A percentile compares a stretch with the other conserved stretches of the same genome.
Evolutionary conservation across 2,113 vertebrate genomes (phyloP).

Genomic region (Coracopsis vasa): DNA sequence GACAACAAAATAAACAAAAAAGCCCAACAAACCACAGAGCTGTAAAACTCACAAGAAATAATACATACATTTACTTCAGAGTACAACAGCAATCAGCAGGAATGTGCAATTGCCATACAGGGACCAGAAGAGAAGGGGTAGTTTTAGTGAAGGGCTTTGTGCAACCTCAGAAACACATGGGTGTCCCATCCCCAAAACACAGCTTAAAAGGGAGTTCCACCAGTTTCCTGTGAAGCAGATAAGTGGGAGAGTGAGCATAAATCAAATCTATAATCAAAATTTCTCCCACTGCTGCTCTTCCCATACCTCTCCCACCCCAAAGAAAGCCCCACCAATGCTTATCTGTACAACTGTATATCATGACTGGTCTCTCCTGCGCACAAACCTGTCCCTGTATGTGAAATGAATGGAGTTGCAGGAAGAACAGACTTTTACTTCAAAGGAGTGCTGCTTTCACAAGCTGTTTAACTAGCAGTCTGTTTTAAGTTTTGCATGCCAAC

Average conservation of each 20-base stretch:
- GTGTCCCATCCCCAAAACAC: background rate
- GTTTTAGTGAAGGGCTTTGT: background rate
- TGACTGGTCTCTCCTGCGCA: accelerated
- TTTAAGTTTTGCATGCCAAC: background rate
- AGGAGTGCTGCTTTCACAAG: background rate
- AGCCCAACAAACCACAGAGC: background rate
- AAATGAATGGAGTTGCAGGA: background rate
- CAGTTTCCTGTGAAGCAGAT: background rate
- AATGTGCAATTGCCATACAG: background rate
- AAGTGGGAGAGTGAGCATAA: background rate
- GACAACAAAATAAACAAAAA: background rate
- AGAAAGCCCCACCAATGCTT: background rate
- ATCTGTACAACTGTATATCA: background rate
- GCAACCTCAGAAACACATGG: background rate
- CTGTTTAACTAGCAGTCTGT: background rate
- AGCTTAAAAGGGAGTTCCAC: background rate
- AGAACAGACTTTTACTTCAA: background rate
- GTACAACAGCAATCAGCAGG: background rate
- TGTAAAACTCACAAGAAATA: background rate
- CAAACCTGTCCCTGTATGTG: background rate
- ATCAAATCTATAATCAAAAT: background rate
- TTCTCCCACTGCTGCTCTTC: background rate
- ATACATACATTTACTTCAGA: background rate
- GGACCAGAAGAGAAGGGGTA: background rate
- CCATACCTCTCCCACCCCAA: background rate